These are phyloP conservation scores for Batillaria attramentaria DNA, from an alignment of 1,140 invertebrate species.

Conservation along the genomic window DNA sequence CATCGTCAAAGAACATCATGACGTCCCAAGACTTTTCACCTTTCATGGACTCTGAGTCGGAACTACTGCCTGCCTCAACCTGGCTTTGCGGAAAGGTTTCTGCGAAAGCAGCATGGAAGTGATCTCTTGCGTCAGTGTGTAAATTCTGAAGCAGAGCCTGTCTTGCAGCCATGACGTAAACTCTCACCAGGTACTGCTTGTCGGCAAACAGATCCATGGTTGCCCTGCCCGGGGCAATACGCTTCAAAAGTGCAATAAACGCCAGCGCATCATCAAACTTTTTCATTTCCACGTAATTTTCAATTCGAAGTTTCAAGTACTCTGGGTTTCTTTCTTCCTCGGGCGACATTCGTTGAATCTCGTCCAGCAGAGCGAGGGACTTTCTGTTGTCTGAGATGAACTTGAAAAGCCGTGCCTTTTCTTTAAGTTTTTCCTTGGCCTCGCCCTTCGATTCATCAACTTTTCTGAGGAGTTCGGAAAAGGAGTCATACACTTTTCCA, in stretches of 20 bases:
- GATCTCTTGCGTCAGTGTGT: no score
- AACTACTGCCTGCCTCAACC: no score
- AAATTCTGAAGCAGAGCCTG: neutral
- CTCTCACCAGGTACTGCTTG: neutral
- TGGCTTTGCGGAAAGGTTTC: no score
- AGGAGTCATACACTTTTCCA: constrained; percentile 18
- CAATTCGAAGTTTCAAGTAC: constrained; percentile 14
- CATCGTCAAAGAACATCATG: neutral
- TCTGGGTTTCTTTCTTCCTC: constrained; percentile 15
- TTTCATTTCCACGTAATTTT: constrained; percentile 14
- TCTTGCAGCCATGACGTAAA: constrained; percentile 4
- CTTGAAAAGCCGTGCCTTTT: constrained; percentile 15
- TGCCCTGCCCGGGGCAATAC: neutral
- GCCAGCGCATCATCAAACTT: constrained; percentile 9
- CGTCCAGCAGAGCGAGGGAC: constrained; percentile 1
- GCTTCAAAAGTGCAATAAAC: constrained; percentile 11
- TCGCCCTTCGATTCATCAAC: neutral
- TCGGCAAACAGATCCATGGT: neutral
- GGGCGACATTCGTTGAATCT: constrained; percentile 4
- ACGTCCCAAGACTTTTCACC: no score
- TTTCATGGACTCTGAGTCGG: no score
- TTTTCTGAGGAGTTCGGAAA: constrained; percentile 1
- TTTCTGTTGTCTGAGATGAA: constrained; percentile 5
- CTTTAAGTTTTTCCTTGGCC: neutral
- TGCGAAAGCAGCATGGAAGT: no score